These are phyloP conservation scores for Phacellophora camtschatica DNA, from an alignment of 30 jellyfish, hydroid and myxozoan genomes.

Conservation along the genomic window DNA sequence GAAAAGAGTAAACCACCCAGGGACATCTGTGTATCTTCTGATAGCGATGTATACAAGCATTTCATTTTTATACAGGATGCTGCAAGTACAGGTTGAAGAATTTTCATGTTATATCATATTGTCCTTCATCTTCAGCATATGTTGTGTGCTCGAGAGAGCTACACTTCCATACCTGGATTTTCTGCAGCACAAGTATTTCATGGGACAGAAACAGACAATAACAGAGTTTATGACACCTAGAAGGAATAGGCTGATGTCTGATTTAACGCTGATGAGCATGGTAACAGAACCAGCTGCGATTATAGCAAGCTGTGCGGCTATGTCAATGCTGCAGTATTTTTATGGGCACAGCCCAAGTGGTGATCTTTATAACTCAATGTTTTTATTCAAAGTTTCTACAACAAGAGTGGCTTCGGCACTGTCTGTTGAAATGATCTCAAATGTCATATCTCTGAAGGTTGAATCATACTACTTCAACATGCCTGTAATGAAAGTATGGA, in stretches of 20 bases:
- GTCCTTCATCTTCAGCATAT: constrained; percentile 34
- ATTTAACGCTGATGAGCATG: constrained; percentile 43
- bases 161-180: constrained; percentile 46
- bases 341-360: constrained; percentile 42
- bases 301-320: constrained; percentile 30
- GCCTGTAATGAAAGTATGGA: constrained; percentile 68
- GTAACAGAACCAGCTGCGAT: constrained; percentile 53
- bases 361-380: neutral
- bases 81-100: constrained; percentile 38
- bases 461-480: constrained; percentile 62
- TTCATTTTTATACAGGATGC: constrained; percentile 33
- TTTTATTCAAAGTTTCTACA: constrained; percentile 11
- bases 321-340: constrained; percentile 18
- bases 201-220: constrained; percentile 10
- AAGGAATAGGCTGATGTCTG: constrained; percentile 56
- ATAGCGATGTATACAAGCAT: constrained; percentile 51
- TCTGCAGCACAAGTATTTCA: constrained; percentile 36
- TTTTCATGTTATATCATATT: neutral
- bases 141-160: constrained; percentile 49
- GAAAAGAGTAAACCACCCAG: constrained; percentile 51
- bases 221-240: constrained; percentile 67
- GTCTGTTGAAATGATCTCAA: constrained; percentile 33
- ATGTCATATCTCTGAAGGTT: constrained; percentile 34
- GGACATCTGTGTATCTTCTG: constrained; percentile 50
- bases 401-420: constrained; percentile 28